Percentiles rank a stretch among this genome's conserved stretches.
phyloP scores from a whole-genome alignment of 2,888 invertebrate species.

The Dinocampus coccinellae region DNA sequence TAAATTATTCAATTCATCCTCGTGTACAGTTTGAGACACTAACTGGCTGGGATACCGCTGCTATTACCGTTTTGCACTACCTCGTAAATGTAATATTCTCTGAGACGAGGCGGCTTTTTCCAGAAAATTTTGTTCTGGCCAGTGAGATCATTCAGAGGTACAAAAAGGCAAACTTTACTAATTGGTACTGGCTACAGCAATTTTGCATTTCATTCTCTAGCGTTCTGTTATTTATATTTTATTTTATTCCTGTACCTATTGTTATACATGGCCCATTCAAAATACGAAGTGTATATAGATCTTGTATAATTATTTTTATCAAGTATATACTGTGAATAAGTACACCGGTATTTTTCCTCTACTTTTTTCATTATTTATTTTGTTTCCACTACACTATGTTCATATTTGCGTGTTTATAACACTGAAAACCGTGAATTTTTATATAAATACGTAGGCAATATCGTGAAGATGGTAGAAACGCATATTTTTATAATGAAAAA shows the following conservation, averaged over 20 bases:
- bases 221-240: background rate
- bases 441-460: background rate
- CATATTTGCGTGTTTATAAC: background rate
- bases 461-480: background rate
- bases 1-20: slow-evolving; percentile 59
- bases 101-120: slow-evolving; percentile 12
- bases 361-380: background rate
- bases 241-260: too few species aligned
- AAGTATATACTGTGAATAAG: background rate
- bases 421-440: background rate
- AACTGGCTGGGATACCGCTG: background rate
- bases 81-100: slow-evolving; percentile 18
- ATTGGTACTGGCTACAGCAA: slow-evolving; percentile 23
- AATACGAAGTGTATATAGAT: background rate
- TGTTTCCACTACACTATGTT: background rate
- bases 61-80: background rate
- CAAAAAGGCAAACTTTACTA: slow-evolving; percentile 3
- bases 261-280: too few species aligned
- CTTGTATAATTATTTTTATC: background rate
- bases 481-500: background rate
- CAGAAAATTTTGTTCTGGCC: background rate
- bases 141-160: background rate
- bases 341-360: background rate
- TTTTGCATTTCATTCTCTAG: slow-evolving; percentile 11
- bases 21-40: slow-evolving; percentile 25